Evolutionary conservation across 2,888 invertebrate genomes (phyloP).

Genomic region (Meandrusa payeni): DNA sequence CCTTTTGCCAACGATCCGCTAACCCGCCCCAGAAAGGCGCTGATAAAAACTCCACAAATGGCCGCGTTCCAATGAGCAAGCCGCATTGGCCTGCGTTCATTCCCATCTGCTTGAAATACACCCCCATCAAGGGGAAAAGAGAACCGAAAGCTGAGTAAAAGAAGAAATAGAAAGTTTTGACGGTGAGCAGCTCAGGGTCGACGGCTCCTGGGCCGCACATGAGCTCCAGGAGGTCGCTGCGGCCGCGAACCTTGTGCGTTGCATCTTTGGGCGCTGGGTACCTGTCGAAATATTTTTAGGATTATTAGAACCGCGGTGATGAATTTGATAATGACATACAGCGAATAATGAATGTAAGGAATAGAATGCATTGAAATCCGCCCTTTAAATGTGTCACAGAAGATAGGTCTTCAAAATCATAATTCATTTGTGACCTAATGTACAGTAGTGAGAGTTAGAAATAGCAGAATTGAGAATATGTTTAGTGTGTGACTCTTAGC

Average conservation of each 20-base stretch:
- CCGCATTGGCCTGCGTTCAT: slow-evolving; percentile 99
- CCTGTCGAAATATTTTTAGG: slow-evolving; percentile 69
- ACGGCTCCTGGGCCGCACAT: slow-evolving; percentile 89
- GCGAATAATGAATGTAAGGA: no score
- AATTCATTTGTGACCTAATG: no score
- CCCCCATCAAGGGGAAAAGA: slow-evolving; percentile 98
- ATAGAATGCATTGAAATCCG: no score
- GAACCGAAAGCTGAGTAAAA: slow-evolving; percentile 99
- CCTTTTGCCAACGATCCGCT: slow-evolving; percentile 94
- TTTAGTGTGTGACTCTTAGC: no score
- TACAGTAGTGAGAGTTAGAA: no score
- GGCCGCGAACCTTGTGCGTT: slow-evolving; percentile 93
- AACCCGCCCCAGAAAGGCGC: slow-evolving; percentile 99
- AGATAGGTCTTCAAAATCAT: no score
- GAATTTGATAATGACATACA: not conserved
- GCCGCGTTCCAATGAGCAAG: slow-evolving; percentile 95
- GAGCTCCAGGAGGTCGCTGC: slow-evolving; percentile 91
- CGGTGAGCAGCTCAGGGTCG: slow-evolving; percentile 95
- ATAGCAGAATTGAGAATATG: no score
- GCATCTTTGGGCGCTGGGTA: slow-evolving; percentile 94
- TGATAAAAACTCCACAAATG: slow-evolving; percentile 97
- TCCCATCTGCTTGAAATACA: slow-evolving; percentile 99
- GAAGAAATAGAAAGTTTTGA: slow-evolving; percentile 99
- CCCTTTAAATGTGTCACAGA: no score
- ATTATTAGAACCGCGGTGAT: no score